A percentile compares a stretch with the other conserved stretches of the same genome.
Conservation (phyloP, 1,140 invertebrate genomes). For the Atta colombica region DNA sequence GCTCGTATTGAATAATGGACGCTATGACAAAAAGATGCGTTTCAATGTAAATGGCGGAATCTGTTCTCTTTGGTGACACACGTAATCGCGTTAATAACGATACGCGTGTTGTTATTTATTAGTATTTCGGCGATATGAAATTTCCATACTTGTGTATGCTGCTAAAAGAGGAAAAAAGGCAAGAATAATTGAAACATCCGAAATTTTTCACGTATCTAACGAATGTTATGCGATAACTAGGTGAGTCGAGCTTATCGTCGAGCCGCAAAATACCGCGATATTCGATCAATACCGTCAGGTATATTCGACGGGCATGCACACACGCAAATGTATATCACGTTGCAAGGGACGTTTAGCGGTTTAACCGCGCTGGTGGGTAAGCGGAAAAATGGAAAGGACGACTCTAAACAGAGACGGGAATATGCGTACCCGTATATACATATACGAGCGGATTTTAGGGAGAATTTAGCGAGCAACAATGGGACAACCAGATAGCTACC, state of each 20-base stretch:
- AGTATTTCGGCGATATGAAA: background rate
- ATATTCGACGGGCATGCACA: conserved; percentile 68
- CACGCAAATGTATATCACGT: conserved; percentile 54
- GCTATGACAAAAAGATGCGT: background rate
- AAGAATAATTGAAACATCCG: background rate
- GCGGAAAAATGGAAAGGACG: conserved; percentile 71
- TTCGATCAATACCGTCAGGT: conserved; percentile 75
- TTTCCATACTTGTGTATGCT: too few species aligned
- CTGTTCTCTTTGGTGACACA: background rate
- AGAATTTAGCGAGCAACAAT: too few species aligned
- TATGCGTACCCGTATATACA: conserved; percentile 35
- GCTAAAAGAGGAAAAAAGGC: background rate
- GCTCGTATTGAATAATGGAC: too few species aligned
- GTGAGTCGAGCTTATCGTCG: conserved; percentile 57
- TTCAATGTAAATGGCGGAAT: conserved; percentile 20
- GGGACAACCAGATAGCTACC: conserved; percentile 59
- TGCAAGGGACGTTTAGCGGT: conserved; percentile 62
- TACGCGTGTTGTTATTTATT: background rate
- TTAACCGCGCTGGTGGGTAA: conserved; percentile 30
- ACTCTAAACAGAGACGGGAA: conserved; percentile 42
- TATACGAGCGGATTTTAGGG: conserved; percentile 39
- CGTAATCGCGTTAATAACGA: background rate
- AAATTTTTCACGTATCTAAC: background rate
- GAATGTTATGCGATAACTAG: conserved; percentile 12
- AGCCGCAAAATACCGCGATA: conserved; percentile 69